Conservation (phyloP, 2,113 vertebrate species). For the Lota lota region DNA sequence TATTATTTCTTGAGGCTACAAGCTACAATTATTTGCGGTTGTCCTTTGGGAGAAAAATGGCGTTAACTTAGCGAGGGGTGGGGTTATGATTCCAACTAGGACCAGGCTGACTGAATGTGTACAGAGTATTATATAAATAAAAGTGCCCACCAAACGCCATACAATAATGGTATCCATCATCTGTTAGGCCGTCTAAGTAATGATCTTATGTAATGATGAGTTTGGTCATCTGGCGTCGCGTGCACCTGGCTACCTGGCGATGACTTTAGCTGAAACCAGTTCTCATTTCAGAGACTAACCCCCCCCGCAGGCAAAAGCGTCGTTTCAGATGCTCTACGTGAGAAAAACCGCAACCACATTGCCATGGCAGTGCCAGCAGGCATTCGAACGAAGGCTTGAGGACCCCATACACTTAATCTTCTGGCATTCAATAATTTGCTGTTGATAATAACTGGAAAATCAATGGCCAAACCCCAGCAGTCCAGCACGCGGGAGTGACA, state of each 20-base stretch:
- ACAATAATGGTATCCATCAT: too few relatives aligned
- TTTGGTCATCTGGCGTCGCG: neutral
- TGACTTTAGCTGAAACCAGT: constrained; percentile 17
- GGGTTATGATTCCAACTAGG: too few relatives aligned
- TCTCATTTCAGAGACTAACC: constrained; percentile 60
- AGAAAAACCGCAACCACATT: constrained; percentile 72
- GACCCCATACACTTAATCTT: constrained; percentile 85
- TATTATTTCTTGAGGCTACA: too few relatives aligned
- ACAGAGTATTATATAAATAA: too few relatives aligned
- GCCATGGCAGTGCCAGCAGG: constrained; percentile 69
- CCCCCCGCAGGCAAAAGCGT: constrained; percentile 50
- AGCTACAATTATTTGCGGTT: too few relatives aligned
- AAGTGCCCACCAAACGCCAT: too few relatives aligned
- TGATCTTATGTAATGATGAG: too few relatives aligned
- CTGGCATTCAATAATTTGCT: constrained; percentile 89
- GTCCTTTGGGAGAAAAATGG: too few relatives aligned
- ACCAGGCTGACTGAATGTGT: too few relatives aligned
- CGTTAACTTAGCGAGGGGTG: too few relatives aligned
- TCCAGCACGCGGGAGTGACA: constrained; percentile 65
- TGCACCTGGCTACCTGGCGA: constrained; percentile 10
- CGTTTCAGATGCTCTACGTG: constrained; percentile 79
- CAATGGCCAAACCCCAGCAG: constrained; percentile 79
- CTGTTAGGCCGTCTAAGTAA: too few relatives aligned
- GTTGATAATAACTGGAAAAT: constrained; percentile 90
- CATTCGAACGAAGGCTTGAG: constrained; percentile 78